These are phyloP conservation scores for Xiphias gladius DNA, from an alignment of 2,113 vertebrate genomes.

Conservation along the genomic window DNA sequence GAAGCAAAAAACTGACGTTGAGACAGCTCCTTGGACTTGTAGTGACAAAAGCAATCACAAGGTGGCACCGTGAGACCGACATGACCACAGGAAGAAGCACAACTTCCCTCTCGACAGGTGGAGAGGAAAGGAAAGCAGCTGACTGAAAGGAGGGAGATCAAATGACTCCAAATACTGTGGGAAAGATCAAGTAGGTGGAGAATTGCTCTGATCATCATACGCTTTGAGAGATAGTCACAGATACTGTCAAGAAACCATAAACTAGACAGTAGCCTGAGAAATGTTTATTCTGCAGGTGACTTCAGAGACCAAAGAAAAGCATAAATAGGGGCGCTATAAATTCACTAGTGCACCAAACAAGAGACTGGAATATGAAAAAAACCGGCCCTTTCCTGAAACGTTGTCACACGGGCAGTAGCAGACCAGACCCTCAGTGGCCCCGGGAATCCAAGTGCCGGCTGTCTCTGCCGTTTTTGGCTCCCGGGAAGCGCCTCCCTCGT, in stretches of 20 bases:
- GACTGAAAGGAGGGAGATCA: not conserved
- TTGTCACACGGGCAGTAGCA: not conserved
- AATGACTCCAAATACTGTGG: not conserved
- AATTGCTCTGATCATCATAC: not conserved
- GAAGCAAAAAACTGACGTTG: not conserved
- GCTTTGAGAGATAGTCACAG: not conserved
- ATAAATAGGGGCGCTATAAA: not conserved
- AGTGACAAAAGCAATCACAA: conserved; percentile 30
- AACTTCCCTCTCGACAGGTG: not conserved
- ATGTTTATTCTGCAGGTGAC: not conserved
- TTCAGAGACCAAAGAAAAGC: not conserved
- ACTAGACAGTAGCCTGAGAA: not conserved
- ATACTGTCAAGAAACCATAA: not conserved
- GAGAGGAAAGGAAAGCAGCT: conserved; percentile 10
- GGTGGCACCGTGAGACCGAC: conserved; percentile 36
- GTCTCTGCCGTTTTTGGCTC: not conserved
- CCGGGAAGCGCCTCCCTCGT: not conserved
- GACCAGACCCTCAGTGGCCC: not conserved
- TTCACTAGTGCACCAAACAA: not conserved
- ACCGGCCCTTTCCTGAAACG: not conserved
- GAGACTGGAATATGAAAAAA: not conserved
- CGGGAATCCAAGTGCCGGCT: not conserved
- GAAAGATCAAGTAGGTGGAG: not conserved
- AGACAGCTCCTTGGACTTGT: not conserved
- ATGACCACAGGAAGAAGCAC: not conserved